A percentile compares a stretch with the other conserved stretches of the same genome.
Evolutionary conservation across 2,113 vertebrate genomes (phyloP).

Genomic region (Casuarius casuarius): DNA sequence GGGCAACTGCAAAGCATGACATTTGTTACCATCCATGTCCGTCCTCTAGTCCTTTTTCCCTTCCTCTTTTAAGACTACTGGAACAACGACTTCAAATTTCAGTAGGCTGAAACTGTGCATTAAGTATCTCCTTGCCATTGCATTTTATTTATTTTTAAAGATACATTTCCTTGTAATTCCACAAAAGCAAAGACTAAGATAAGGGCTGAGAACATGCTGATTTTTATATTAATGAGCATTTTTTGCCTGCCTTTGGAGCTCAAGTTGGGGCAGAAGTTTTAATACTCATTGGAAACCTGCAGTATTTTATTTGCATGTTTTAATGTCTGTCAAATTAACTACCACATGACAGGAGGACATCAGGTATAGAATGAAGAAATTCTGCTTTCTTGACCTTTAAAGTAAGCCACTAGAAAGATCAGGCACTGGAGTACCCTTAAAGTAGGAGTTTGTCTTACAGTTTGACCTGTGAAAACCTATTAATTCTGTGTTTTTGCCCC

Average conservation of each 20-base stretch:
- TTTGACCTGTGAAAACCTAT: not conserved
- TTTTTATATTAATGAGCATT: not conserved
- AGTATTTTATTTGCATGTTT: not conserved
- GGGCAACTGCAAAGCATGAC: not conserved
- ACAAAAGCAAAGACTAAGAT: not conserved
- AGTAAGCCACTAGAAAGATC: not conserved
- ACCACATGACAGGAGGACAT: not conserved
- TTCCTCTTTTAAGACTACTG: not conserved
- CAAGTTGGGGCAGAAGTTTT: rapidly evolving
- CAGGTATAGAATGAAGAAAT: not conserved
- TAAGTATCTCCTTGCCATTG: not conserved
- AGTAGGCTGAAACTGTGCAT: not conserved
- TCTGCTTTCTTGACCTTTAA: not conserved
- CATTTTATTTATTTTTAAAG: not conserved
- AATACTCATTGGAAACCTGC: not conserved
- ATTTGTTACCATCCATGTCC: not conserved
- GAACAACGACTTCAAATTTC: not conserved
- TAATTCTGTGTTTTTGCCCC: not conserved
- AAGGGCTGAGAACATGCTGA: not conserved
- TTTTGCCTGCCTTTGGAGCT: not conserved
- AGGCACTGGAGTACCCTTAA: not conserved
- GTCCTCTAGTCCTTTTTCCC: not conserved
- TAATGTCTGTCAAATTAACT: not conserved
- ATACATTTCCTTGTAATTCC: not conserved
- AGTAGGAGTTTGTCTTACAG: not conserved